Percentiles rank a stretch among this genome's conserved stretches.
phyloP scores from a whole-genome alignment of 2,888 invertebrate genomes.

The Oligia latruncula region DNA sequence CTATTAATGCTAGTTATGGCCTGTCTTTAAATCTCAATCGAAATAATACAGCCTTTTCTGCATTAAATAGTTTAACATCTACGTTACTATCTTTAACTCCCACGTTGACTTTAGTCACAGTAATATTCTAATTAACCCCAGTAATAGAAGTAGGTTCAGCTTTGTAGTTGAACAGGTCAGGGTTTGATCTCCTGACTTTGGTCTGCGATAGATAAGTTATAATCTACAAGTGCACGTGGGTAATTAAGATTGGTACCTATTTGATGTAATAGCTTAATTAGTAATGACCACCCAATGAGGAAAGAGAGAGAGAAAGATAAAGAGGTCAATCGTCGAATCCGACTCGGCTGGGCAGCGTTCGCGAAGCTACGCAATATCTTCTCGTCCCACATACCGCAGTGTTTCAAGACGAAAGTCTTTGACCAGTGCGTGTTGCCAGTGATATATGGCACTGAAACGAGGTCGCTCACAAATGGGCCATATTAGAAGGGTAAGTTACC shows the following conservation, averaged over 20 bases:
- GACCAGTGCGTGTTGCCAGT: too few relatives aligned
- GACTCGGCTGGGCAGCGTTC: too few relatives aligned
- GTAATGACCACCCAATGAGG: slow-evolving; percentile 3
- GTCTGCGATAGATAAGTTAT: slow-evolving; percentile 23
- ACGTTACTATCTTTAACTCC: background rate
- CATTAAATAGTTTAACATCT: background rate
- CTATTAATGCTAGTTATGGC: background rate
- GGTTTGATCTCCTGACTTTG: slow-evolving; percentile 46
- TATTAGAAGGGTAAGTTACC: too few relatives aligned
- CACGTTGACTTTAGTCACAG: background rate
- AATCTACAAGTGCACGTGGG: slow-evolving; percentile 4
- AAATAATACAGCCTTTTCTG: background rate
- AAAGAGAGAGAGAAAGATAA: too few relatives aligned
- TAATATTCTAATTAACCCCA: slow-evolving; percentile 41
- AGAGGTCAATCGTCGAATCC: too few relatives aligned
- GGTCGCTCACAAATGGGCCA: too few relatives aligned
- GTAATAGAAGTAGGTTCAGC: slow-evolving; percentile 8
- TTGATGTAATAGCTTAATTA: background rate
- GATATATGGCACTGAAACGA: too few relatives aligned
- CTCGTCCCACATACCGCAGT: too few relatives aligned
- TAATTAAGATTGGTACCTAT: slow-evolving; percentile 21
- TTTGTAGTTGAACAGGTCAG: slow-evolving; percentile 31
- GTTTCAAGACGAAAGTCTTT: too few relatives aligned
- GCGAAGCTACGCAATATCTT: too few relatives aligned
- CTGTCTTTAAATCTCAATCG: background rate